Conservation (phyloP, 1,140 invertebrate genomes). For the Oncopodura yosiiana region DNA sequence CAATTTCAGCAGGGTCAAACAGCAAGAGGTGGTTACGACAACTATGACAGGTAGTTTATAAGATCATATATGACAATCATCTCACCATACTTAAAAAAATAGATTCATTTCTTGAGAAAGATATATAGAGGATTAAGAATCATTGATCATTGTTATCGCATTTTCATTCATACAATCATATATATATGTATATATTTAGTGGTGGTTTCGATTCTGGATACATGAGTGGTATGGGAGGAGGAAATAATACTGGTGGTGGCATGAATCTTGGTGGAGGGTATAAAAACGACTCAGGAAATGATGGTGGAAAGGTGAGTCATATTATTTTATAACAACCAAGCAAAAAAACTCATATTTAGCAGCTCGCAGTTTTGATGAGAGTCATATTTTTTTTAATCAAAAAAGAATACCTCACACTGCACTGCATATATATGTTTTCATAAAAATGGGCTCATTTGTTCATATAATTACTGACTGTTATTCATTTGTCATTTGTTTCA, state of each 20-base stretch:
- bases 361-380: no score
- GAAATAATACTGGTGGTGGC: constrained; percentile 6
- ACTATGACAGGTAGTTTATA: constrained; percentile 16
- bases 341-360: no score
- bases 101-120: not conserved
- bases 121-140: not conserved
- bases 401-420: no score
- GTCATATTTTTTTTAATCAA: no score
- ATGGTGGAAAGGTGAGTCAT: constrained; percentile 30
- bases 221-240: constrained; percentile 34
- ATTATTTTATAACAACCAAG: not conserved
- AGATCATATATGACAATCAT: no score
- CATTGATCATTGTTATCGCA: constrained; percentile 1
- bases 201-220: constrained; percentile 30
- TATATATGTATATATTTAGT: constrained; percentile 11
- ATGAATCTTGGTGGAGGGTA: constrained; percentile 1
- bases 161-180: not conserved
- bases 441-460: no score
- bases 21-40: constrained; percentile 14
- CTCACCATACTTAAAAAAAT: not conserved
- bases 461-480: no score
- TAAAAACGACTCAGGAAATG: constrained; percentile 28
- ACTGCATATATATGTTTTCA: no score
- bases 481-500: no score
- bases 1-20: constrained; percentile 29